These are phyloP conservation scores for Catharus minimus DNA, from an alignment of 2,113 vertebrate species.

Conservation along the genomic window DNA sequence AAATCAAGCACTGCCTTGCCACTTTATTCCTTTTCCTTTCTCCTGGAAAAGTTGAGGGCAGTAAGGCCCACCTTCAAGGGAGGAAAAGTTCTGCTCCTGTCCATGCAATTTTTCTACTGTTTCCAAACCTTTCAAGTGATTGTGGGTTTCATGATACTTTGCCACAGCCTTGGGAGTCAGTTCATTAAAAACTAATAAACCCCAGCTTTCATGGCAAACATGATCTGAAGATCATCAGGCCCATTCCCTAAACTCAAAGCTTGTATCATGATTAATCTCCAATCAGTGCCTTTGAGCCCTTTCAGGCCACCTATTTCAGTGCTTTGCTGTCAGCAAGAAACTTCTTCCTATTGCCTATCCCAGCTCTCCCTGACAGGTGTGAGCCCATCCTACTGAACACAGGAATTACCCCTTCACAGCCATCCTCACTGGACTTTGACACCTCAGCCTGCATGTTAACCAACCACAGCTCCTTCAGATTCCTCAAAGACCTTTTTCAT, in stretches of 20 bases:
- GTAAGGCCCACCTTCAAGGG: not conserved
- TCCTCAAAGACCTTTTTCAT: not conserved
- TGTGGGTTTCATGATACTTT: not conserved
- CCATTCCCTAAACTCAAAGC: not conserved
- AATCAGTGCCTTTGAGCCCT: not conserved
- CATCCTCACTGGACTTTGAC: not conserved
- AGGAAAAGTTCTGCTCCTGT: not conserved
- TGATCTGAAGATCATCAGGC: not conserved
- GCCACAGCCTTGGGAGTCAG: not conserved
- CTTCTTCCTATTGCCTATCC: not conserved
- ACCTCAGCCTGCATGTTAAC: not conserved
- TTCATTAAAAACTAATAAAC: not conserved
- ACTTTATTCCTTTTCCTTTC: not conserved
- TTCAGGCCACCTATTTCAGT: not conserved
- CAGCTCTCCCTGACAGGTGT: not conserved
- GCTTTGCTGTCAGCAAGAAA: not conserved
- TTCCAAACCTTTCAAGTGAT: not conserved
- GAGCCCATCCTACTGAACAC: accelerated
- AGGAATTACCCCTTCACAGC: not conserved
- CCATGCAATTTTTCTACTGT: not conserved
- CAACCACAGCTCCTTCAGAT: not conserved
- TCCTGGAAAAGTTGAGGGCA: not conserved
- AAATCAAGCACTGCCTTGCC: not conserved
- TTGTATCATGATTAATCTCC: not conserved
- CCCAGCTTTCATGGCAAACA: not conserved